Conservation (phyloP, 2,888 invertebrate genomes). For the Chrysodeixis includens region DNA sequence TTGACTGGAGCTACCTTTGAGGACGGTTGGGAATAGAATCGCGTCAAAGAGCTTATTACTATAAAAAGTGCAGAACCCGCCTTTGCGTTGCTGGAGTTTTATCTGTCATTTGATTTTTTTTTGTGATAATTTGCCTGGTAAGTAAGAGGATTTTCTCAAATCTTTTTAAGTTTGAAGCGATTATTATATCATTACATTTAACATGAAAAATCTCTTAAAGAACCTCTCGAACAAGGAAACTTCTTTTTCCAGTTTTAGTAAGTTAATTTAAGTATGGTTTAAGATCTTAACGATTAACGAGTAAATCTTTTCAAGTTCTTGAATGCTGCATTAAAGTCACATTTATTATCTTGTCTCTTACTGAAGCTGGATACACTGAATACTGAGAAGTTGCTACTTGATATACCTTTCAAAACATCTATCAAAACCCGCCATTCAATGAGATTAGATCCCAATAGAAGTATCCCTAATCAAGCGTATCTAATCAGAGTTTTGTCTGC, state of each 20-base stretch:
- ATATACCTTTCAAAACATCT: conserved; percentile 36
- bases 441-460: conserved; percentile 55
- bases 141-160: neutral
- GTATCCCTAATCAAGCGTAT: conserved; percentile 46
- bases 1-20: conserved; percentile 45
- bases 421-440: conserved; percentile 29
- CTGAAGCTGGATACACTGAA: too few species aligned
- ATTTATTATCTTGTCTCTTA: too few species aligned
- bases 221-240: neutral
- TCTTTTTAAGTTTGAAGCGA: neutral
- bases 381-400: neutral
- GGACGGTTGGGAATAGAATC: conserved; percentile 41
- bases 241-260: neutral
- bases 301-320: neutral
- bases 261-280: neutral
- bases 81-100: conserved; percentile 31
- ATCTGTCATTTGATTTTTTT: conserved; percentile 40
- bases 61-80: conserved; percentile 46
- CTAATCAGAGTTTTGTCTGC: conserved; percentile 49
- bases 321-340: too few species aligned
- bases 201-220: neutral
- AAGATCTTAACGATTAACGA: neutral
- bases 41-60: conserved; percentile 55
- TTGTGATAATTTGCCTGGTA: conserved; percentile 17
- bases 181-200: neutral